These are phyloP conservation scores for Limnodromus scolopaceus DNA, from an alignment of 2,797 vertebrate species.

Conservation along the genomic window DNA sequence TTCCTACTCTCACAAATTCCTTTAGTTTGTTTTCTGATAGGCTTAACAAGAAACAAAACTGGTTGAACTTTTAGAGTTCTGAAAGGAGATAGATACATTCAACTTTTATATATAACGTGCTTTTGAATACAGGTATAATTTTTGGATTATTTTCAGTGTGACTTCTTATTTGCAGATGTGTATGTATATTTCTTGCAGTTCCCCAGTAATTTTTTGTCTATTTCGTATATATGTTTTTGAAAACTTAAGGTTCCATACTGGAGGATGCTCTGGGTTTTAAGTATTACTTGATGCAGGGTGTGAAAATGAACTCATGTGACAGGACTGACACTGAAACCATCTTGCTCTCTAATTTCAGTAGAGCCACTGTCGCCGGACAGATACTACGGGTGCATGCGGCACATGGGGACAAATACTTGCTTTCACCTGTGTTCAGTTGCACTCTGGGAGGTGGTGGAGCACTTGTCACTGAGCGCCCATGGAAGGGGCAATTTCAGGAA, in stretches of 20 bases:
- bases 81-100: not conserved
- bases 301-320: not conserved
- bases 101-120: not conserved
- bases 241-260: not conserved
- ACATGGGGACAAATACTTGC: not conserved
- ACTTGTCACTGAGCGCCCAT: not conserved
- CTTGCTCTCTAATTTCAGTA: not conserved
- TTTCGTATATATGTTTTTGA: not conserved
- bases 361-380: not conserved
- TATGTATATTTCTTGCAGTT: not conserved
- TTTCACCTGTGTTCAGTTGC: not conserved
- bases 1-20: not conserved
- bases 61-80: not conserved
- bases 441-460: not conserved
- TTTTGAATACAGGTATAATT: not conserved
- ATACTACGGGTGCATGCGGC: not conserved
- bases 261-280: not conserved
- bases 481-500: not conserved
- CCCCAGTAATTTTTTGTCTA: fast-evolving
- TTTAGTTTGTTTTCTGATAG: not conserved
- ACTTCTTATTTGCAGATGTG: not conserved
- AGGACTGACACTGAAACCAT: not conserved
- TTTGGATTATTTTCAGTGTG: not conserved
- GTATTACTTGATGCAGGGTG: not conserved
- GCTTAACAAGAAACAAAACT: not conserved